Base-by-base conservation (phyloP, 2,888 invertebrate species). In the Ephialtes manifestator region DNA sequence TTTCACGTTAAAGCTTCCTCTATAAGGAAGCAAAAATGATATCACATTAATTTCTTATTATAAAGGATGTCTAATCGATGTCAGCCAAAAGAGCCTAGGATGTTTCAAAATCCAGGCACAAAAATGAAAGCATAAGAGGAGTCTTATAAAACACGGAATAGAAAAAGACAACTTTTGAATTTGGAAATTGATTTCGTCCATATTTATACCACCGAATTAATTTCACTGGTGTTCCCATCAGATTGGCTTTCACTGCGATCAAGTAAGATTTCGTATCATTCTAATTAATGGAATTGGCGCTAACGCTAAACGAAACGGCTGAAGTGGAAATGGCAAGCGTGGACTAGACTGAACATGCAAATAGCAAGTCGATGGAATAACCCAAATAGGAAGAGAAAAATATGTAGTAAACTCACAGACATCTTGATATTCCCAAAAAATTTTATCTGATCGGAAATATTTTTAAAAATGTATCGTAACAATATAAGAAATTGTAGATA, bases 121-220 rank as follows among this genome's bases (percentile, higher is more conserved):
- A 4, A 58, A 58, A 43, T n/a, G 72, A 58, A 55, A 58, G 72
- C 58, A 43, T 55, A 58, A 58, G 24, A 72, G 55, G 24, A 15
- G 39, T 8, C 24, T n/a, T 15, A 24, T 13, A 43, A 55, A 15
- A n/a, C 55, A 11, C 20, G n/a, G 63, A n/a, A 24, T n/a, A 72
- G 55, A 24, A 24, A 20, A 53, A 13, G 67, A 20, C 20, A 24
- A n/a, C 20, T 35, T 53, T 11, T 43, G n/a, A 53, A 68, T 68
- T 77, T 55, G 53, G 68, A 53, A 53, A 68, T 68, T 77, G 13
- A 68, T 28, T 24, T 18, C 28, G 28, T 15, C 18, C 18, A 39
- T 48, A 39, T 39, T 39, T 39, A 39, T 35, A 35, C 35, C 0
- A 35, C 2, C 10, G 1, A 60, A 58, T 55, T 48, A 18, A 51